phyloP scores from a whole-genome alignment of 2,797 vertebrate species.

The Sebastes melanostomus region DNA sequence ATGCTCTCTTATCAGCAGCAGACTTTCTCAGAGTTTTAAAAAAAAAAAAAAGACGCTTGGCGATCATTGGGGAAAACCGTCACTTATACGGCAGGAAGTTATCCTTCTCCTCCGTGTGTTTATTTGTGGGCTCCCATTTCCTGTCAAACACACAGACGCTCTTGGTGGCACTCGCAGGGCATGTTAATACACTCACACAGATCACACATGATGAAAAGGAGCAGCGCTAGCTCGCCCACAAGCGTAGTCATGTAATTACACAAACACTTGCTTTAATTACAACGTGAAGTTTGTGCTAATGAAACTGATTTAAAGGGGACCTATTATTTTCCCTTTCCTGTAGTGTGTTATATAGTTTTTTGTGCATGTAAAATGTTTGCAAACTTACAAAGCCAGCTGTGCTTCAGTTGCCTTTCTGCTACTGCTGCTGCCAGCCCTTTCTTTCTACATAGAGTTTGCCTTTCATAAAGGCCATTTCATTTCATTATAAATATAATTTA shows the following conservation, averaged over 20 bases:
- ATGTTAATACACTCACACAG: conserved; percentile 39
- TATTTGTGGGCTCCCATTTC: conserved; percentile 74
- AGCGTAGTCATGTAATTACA: conserved; percentile 33
- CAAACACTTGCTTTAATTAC: conserved; percentile 27
- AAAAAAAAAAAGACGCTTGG: not conserved
- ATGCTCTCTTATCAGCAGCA: conserved; percentile 45
- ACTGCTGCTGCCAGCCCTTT: too few species aligned
- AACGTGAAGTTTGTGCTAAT: conserved; percentile 14
- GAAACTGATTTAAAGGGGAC: conserved; percentile 3
- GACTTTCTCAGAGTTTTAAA: conserved; percentile 50
- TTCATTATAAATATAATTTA: too few species aligned
- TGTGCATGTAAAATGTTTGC: too few species aligned
- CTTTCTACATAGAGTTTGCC: too few species aligned
- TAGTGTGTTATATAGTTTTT: too few species aligned
- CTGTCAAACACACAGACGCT: conserved; percentile 46
- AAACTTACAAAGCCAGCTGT: too few species aligned
- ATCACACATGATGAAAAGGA: conserved; percentile 35
- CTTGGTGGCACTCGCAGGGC: conserved; percentile 30
- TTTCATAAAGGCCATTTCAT: too few species aligned
- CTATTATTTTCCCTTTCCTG: too few species aligned
- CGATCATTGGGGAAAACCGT: conserved; percentile 35
- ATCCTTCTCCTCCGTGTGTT: conserved; percentile 57
- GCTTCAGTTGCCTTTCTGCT: rapidly evolving
- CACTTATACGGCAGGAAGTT: conserved; percentile 63
- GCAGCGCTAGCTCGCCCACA: not conserved